These are phyloP conservation scores for Elgonia sp. DNA, from an alignment of 2,888 invertebrate genomes.

Conservation along the genomic window DNA sequence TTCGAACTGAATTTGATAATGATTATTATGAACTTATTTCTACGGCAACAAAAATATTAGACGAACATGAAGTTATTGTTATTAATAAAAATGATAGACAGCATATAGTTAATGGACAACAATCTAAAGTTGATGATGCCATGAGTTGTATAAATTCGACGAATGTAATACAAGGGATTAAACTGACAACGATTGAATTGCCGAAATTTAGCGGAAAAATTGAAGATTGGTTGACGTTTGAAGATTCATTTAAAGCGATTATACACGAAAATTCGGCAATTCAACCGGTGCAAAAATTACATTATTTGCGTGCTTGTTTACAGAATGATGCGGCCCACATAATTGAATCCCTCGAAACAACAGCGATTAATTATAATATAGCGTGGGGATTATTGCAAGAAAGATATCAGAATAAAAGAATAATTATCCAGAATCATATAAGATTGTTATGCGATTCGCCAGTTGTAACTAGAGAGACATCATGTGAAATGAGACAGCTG, in stretches of 20 bases:
- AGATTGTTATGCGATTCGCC: conserved; percentile 48
- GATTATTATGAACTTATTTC: conserved; percentile 22
- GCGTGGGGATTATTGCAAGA: conserved; percentile 23
- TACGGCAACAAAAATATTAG: not conserved
- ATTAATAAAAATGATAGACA: not conserved
- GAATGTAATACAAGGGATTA: not conserved
- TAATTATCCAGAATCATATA: conserved; percentile 54
- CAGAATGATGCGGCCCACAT: conserved; percentile 7
- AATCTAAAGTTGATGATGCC: not conserved
- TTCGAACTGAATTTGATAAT: not conserved
- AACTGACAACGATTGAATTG: conserved; percentile 25
- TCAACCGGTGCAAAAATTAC: conserved; percentile 26
- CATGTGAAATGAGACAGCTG: not conserved
- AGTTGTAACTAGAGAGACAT: conserved; percentile 21
- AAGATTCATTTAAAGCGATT: conserved; percentile 39
- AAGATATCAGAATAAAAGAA: conserved; percentile 1
- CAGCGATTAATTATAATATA: conserved; percentile 16
- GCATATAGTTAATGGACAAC: not conserved
- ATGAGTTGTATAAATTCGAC: not conserved
- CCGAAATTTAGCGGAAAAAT: conserved; percentile 21
- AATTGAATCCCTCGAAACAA: conserved; percentile 40
- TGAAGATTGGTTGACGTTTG: conserved; percentile 36
- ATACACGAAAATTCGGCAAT: conserved; percentile 14
- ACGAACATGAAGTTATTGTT: not conserved
- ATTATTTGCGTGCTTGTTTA: conserved; percentile 28